Evolutionary conservation across 2,113 vertebrate genomes (phyloP), one percentile per base, ranked within the genome.

Genomic region (Cavia porcellus): DNA sequence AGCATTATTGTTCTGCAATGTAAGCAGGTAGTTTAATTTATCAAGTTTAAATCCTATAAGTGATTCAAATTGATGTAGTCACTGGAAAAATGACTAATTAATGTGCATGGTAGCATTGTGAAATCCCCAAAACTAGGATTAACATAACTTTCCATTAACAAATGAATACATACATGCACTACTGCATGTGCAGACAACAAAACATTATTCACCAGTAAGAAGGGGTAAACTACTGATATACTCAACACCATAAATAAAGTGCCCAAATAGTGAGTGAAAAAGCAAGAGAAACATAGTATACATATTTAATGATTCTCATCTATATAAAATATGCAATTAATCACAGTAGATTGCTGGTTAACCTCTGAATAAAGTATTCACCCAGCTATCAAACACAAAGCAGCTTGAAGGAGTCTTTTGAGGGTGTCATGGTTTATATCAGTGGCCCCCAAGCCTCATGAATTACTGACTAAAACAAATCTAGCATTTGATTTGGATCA

Each of bases 1-100:
- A 81, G 25, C 28, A 77, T 77, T 62, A 81, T 13, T 86, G 14
- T 11, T 85, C 32, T 88, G n/a, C 47, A 64, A 52, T 85, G 17
- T 25, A 92, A 87, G 42, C 47, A 92, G 30, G 45, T 59, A 90
- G 45, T 66, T 95, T 88, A 68, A 86, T 92, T 89, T 83, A 17
- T 79, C 32, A 86, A 77, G 35, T 50, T 90, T 88, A 94, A 83
- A 81, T 83, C 11, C 38, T 66, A 9, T 66, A 50, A 86, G n/a
- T 91, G 30, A 94, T 55, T 80, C 24, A 93, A 77, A 93, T 4
- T 89, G 92, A 94, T 86, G 55, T 77, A 15, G 28, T 89, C 86
- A 82, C 45, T 9, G 14, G 47, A 85, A 50, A 61, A 94, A 93
- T 0, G 1, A 57, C 28, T 92, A 14, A 22, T 68, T 55, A 83